A percentile compares a stretch with the other conserved stretches of the same genome.
Evolutionary conservation across 2,888 invertebrate species (phyloP).

Genomic region (Saturnia pavonia): DNA sequence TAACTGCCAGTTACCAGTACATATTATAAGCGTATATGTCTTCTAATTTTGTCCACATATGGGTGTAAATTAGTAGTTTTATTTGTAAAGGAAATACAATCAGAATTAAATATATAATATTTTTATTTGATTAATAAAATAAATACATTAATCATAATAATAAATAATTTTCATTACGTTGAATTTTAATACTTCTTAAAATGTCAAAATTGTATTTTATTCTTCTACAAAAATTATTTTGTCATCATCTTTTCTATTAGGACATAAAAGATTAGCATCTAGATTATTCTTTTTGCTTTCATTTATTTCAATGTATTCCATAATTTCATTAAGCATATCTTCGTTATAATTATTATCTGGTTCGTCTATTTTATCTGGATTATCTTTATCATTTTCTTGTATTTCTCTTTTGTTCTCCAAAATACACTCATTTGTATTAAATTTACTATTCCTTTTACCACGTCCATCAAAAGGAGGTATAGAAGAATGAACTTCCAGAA

Average conservation of each 20-base stretch:
- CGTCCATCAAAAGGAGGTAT: slow-evolving; percentile 25
- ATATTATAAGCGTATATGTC: slow-evolving; percentile 25
- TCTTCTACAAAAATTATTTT: slow-evolving; percentile 63
- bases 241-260: slow-evolving; percentile 60
- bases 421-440: slow-evolving; percentile 29
- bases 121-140: background rate
- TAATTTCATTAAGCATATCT: slow-evolving; percentile 70
- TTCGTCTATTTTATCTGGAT: slow-evolving; percentile 25
- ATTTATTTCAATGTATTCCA: slow-evolving; percentile 61
- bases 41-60: slow-evolving; percentile 9
- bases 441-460: slow-evolving; percentile 32
- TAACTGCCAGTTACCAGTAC: slow-evolving; percentile 13
- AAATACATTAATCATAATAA: background rate
- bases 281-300: slow-evolving; percentile 42
- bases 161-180: background rate
- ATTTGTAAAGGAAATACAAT: background rate
- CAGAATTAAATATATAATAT: background rate
- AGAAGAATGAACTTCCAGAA: slow-evolving; percentile 32
- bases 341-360: slow-evolving; percentile 43
- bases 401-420: slow-evolving; percentile 27
- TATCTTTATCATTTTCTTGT: slow-evolving; percentile 26
- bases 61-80: background rate
- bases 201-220: slow-evolving; percentile 25
- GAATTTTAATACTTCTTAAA: background rate
- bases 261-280: slow-evolving; percentile 53